These are phyloP conservation scores for Vireo griseus DNA, from an alignment of 2,797 vertebrate genomes.

Conservation along the genomic window DNA sequence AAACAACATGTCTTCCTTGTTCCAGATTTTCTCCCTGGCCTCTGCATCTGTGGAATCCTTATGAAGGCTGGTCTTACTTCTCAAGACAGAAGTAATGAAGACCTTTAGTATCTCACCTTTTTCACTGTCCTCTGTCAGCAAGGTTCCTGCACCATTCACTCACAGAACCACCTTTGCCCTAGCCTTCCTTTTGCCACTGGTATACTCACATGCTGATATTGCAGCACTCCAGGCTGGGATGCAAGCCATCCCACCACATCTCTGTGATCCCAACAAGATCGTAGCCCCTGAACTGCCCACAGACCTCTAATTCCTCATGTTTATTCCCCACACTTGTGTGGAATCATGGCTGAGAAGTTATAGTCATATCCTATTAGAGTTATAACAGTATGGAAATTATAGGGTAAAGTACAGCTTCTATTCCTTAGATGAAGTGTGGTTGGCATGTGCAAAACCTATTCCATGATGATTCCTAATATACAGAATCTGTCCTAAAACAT, in stretches of 20 bases:
- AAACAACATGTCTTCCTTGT: neutral
- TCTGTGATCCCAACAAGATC: neutral
- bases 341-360: neutral
- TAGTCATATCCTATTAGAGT: neutral
- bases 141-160: neutral
- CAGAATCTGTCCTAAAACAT: neutral
- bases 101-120: neutral
- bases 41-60: neutral
- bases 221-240: neutral
- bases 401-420: neutral
- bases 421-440: neutral
- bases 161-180: neutral
- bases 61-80: neutral
- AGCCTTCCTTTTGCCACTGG: neutral
- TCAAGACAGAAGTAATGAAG: neutral
- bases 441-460: neutral
- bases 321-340: neutral
- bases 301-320: neutral
- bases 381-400: neutral
- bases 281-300: neutral
- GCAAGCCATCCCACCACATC: neutral
- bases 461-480: neutral
- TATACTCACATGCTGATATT: neutral
- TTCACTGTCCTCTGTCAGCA: neutral
- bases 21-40: neutral